phyloP scores from a whole-genome alignment of 2,113 vertebrate genomes.

The Butorides virescens region DNA sequence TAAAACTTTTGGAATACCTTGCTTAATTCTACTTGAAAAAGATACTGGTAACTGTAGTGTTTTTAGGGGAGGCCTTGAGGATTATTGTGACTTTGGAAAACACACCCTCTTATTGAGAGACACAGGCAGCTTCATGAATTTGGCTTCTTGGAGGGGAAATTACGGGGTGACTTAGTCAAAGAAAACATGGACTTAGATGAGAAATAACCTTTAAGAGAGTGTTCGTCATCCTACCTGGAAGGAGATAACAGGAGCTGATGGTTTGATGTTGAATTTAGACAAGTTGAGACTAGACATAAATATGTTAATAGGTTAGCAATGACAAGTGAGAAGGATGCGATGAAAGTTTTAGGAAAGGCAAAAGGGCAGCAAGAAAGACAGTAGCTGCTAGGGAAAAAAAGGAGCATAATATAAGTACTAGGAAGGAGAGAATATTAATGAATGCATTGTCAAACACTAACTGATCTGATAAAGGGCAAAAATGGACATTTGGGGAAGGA shows the following conservation, averaged over 20 bases:
- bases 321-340: neutral
- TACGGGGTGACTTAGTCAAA: neutral
- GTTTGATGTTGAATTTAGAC: neutral
- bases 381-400: neutral
- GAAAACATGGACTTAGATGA: neutral
- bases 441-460: neutral
- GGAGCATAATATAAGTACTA: neutral
- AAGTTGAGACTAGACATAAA: neutral
- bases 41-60: neutral
- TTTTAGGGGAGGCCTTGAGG: neutral
- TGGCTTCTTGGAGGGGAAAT: neutral
- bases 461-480: neutral
- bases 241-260: neutral
- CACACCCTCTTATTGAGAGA: neutral
- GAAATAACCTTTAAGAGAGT: neutral
- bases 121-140: neutral
- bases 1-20: neutral
- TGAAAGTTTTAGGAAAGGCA: neutral
- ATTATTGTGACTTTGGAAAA: neutral
- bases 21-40: neutral
- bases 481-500: neutral
- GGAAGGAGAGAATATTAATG: neutral
- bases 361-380: neutral
- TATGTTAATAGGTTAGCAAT: neutral
- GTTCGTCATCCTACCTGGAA: neutral